These are phyloP conservation scores for Orthonychiurus folsomi DNA, from an alignment of 2,888 invertebrate genomes.

Conservation along the genomic window DNA sequence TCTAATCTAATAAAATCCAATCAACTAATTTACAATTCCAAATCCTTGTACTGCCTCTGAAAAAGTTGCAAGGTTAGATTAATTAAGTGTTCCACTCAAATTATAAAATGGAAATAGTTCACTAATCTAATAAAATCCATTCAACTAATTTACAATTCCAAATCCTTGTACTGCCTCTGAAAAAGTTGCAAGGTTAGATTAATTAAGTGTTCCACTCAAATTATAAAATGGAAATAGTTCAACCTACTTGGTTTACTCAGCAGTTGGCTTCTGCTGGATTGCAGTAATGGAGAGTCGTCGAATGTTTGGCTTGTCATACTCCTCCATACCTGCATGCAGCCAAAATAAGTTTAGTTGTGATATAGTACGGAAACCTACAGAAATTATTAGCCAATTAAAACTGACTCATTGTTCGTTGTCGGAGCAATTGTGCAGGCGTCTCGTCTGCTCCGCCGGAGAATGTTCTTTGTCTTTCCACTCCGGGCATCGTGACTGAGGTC, in stretches of 20 bases:
- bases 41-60: too few relatives aligned
- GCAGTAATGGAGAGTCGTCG: slow-evolving; percentile 59
- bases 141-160: neutral
- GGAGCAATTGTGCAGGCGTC: slow-evolving; percentile 43
- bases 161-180: too few relatives aligned
- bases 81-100: too few relatives aligned
- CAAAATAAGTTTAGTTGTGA: too few relatives aligned
- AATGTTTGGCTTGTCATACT: slow-evolving; percentile 71
- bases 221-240: neutral
- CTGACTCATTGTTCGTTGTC: slow-evolving; percentile 58
- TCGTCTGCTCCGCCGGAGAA: slow-evolving; percentile 50
- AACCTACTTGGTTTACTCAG: neutral
- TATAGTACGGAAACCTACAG: too few relatives aligned
- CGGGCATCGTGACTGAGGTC: slow-evolving; percentile 71
- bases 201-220: too few relatives aligned
- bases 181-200: too few relatives aligned
- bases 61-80: too few relatives aligned
- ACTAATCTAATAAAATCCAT: neutral
- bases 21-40: neutral
- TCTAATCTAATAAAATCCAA: neutral
- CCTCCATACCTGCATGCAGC: too few relatives aligned
- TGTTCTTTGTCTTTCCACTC: slow-evolving; percentile 62
- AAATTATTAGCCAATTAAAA: too few relatives aligned
- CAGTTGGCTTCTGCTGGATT: slow-evolving; percentile 35
- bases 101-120: neutral